Base-by-base conservation (phyloP, 2,113 vertebrate species). In the Cinclus mexicanus region DNA sequence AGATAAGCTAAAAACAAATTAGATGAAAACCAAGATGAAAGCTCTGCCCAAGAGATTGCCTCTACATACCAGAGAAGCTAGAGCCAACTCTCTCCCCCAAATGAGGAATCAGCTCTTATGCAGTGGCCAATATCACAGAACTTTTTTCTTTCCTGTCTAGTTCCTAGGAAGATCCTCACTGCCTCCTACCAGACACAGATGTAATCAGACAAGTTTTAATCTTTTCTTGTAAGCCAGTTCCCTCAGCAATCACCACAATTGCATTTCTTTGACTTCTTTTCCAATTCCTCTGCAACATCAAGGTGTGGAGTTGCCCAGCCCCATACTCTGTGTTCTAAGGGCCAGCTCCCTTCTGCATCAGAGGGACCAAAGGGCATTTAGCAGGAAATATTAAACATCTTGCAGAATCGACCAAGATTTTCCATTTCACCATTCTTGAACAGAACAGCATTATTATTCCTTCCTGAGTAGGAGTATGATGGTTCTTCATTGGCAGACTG, bases 131-230 rank as follows among this genome's bases (percentile, higher is more conserved):
- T 75, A 76, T 42, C 22, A 59, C 12, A 60, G 50, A 50, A 70
- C n/a, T 60, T 41, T 53, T 75, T 78, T 80, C 35, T 37, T 55
- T 35, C 16, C 39, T 25, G 0, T n/a, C 33, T 88, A 14, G 17
- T 80, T 61, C 28, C 72, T 49, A 35, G n/a, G 71, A 94, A 83
- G 37, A 86, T 89, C 23, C 25, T 87, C 41, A 29, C 28, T 23
- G 60, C 47, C 39, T 90, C 69, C 87, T 76, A 87, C 16, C 4
- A 21, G 91, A 35, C 64, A 74, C 37, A 84, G 60, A 86, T 75
- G 25, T 64, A 93, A 95, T 88, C 68, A 91, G 26, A 89, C 18
- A 76, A 68, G 41, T 81, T 79, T 93, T 80, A 89, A 92, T 93
- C 42, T 91, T 41, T 80, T 74, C 57, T 63, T 1, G 0, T 42